Percentiles rank a stretch among this genome's conserved stretches.
phyloP scores from a whole-genome alignment of 2,113 vertebrate species.

The Ramphastos sulfuratus region DNA sequence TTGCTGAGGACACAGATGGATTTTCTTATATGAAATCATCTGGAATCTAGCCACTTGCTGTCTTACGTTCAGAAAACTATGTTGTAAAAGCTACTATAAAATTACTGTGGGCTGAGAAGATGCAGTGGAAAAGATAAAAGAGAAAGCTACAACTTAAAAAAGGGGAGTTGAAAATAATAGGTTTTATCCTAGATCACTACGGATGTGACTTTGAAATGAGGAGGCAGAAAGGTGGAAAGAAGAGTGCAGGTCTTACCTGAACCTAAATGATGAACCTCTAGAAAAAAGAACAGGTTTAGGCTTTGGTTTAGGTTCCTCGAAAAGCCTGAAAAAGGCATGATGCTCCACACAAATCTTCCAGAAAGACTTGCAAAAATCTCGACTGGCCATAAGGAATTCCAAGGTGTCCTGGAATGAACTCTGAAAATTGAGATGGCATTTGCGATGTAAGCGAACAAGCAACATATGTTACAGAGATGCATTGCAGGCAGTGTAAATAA shows the following conservation, averaged over 20 bases:
- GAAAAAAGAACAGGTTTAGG: constrained; percentile 95
- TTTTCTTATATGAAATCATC: background rate
- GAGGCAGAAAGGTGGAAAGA: background rate
- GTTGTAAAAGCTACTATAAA: background rate
- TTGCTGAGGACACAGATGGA: background rate
- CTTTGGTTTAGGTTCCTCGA: constrained; percentile 96
- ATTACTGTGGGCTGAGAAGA: background rate
- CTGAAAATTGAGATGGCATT: constrained; percentile 66
- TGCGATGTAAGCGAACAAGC: background rate
- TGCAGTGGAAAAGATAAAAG: background rate
- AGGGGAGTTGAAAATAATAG: background rate
- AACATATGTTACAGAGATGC: background rate
- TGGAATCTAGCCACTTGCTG: background rate
- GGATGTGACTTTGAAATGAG: background rate
- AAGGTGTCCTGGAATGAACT: constrained; percentile 93
- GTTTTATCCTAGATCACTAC: background rate
- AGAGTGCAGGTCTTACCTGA: constrained; percentile 81
- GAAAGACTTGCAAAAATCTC: constrained; percentile 97
- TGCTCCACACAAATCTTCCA: constrained; percentile 99
- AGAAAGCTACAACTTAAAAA: background rate
- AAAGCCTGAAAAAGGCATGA: constrained; percentile 98
- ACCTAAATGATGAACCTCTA: constrained; percentile 96
- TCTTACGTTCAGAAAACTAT: background rate
- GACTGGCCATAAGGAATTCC: constrained; percentile 95
- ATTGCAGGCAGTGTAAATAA: constrained; percentile 30